These are phyloP conservation scores for Volucella inflata DNA, from an alignment of 2,888 invertebrate genomes.

Conservation along the genomic window DNA sequence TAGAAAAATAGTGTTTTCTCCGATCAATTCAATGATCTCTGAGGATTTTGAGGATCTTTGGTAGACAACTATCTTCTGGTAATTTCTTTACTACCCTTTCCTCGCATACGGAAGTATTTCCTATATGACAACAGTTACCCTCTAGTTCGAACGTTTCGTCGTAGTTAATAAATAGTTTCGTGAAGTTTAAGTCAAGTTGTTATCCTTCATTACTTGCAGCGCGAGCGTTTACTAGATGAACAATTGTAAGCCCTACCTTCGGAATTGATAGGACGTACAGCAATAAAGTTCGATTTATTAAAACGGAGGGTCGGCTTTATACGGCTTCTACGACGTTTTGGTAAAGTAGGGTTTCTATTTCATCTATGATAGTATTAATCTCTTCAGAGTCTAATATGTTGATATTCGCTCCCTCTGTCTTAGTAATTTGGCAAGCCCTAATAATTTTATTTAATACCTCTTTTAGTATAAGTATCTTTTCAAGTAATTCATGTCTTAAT, in stretches of 20 bases:
- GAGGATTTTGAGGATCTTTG: too few relatives aligned
- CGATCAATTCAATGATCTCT: too few relatives aligned
- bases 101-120: background rate
- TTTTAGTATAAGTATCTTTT: too few relatives aligned
- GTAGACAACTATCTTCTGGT: background rate
- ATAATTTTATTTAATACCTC: background rate
- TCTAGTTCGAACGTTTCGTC: background rate
- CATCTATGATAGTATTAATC: background rate
- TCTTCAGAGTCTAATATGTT: constrained; percentile 1
- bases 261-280: too few relatives aligned
- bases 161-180: background rate
- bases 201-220: background rate
- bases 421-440: background rate
- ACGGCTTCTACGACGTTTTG: background rate
- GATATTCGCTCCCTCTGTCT: background rate
- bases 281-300: too few relatives aligned
- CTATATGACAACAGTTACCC: background rate
- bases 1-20: too few relatives aligned
- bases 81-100: background rate
- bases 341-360: background rate
- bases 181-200: background rate
- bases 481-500: too few relatives aligned
- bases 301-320: too few relatives aligned
- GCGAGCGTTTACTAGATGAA: background rate
- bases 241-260: background rate